Evolutionary conservation across 1,140 invertebrate genomes (phyloP).

Genomic region (Tachypleus tridentatus): DNA sequence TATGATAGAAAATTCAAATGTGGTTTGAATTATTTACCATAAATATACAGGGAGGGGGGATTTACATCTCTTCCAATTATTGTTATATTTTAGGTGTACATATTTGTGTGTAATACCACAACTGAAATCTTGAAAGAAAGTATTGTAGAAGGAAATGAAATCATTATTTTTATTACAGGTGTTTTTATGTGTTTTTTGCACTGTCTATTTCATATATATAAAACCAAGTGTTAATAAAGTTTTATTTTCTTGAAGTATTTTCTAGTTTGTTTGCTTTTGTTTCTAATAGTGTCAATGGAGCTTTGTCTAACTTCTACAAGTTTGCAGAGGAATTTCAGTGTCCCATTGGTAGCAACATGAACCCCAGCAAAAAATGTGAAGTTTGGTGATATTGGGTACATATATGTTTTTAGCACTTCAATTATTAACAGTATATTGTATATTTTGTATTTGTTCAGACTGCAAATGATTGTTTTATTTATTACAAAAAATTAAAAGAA

Average conservation of each 20-base stretch:
- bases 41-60: too few species aligned
- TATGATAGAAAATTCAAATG: too few species aligned
- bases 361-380: slow-evolving; percentile 62
- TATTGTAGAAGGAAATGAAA: background rate
- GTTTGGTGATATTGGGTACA: slow-evolving; percentile 49
- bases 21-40: too few species aligned
- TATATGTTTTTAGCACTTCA: too few species aligned
- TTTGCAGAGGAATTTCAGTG: slow-evolving; percentile 74
- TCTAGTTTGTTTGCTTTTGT: slow-evolving; percentile 2
- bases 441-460: too few species aligned
- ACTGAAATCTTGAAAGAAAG: slow-evolving; percentile 3
- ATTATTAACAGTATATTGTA: too few species aligned
- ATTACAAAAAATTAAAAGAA: too few species aligned
- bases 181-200: too few species aligned
- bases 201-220: background rate
- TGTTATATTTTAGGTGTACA: too few species aligned
- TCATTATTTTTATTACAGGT: background rate
- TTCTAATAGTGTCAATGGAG: slow-evolving; percentile 57
- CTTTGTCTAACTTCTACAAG: slow-evolving; percentile 68
- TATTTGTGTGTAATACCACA: background rate
- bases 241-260: background rate
- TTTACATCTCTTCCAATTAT: too few species aligned
- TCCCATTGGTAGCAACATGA: slow-evolving; percentile 58
- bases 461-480: too few species aligned
- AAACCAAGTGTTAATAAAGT: background rate